These are phyloP conservation scores for Phasia obesa DNA, from an alignment of 2,888 invertebrate genomes.

Conservation along the genomic window DNA sequence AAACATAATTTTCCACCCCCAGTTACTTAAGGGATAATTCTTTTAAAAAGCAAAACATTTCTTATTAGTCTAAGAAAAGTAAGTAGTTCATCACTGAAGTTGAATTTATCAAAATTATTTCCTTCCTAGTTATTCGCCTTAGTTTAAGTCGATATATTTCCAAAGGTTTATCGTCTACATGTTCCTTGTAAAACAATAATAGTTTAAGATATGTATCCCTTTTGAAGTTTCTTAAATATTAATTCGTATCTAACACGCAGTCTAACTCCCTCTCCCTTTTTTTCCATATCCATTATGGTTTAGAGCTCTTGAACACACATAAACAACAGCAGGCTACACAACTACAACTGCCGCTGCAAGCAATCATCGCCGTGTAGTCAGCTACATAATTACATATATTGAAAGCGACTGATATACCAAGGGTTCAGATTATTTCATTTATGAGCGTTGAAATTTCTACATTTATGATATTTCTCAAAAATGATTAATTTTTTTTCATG, in stretches of 20 bases:
- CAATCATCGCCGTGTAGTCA: too few species aligned
- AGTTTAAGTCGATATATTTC: background rate
- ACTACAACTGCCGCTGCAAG: too few species aligned
- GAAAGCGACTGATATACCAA: too few species aligned
- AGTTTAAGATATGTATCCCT: too few species aligned
- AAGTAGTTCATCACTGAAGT: background rate
- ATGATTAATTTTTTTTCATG: too few species aligned
- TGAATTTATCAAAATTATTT: background rate
- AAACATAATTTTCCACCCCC: conserved; percentile 29
- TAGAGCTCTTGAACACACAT: background rate
- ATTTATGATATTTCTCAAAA: too few species aligned
- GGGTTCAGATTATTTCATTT: too few species aligned
- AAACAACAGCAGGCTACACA: too few species aligned
- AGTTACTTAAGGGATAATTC: background rate
- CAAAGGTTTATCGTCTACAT: background rate
- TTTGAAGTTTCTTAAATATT: background rate
- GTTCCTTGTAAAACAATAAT: too few species aligned
- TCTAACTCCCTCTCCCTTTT: background rate
- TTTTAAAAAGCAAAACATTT: background rate
- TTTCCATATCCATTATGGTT: background rate
- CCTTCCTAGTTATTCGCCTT: too few species aligned
- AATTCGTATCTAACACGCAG: background rate
- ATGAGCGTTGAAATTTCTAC: too few species aligned
- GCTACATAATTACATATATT: too few species aligned
- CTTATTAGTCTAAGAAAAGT: background rate